Evolutionary conservation across 1,140 invertebrate species (phyloP).

Genomic region (Drosophila pruinosa): DNA sequence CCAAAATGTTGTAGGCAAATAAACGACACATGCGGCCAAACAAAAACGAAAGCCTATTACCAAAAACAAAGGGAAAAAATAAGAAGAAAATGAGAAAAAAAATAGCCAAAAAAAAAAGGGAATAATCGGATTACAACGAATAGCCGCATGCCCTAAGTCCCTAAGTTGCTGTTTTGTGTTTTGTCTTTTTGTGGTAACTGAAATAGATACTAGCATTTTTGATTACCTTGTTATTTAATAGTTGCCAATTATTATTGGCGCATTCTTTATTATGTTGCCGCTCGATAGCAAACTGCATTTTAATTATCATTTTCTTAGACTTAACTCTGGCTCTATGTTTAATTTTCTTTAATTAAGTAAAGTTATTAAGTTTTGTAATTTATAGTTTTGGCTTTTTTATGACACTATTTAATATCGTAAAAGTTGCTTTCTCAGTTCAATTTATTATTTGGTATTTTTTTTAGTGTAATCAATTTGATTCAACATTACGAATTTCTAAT

Average conservation of each 20-base stretch:
- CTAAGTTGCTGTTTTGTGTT: no score
- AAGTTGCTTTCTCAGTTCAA: no score
- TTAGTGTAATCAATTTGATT: no score
- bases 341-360: no score
- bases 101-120: background rate
- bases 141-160: constrained; percentile 17
- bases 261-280: background rate
- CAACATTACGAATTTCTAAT: no score
- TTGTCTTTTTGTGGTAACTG: background rate
- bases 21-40: constrained; percentile 36
- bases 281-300: no score
- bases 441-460: no score
- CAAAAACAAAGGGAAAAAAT: constrained; percentile 1
- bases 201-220: background rate
- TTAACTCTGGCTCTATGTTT: no score
- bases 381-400: no score
- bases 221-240: background rate
- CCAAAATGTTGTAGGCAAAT: constrained; percentile 40
- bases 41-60: constrained; percentile 44
- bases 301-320: no score
- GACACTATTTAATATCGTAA: no score
- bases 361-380: no score
- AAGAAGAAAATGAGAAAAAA: background rate
- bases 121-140: constrained; percentile 15
- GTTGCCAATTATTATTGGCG: background rate